These are phyloP conservation scores for Pachyuromys duprasi DNA, from an alignment of 2,797 vertebrate species.

Conservation along the genomic window DNA sequence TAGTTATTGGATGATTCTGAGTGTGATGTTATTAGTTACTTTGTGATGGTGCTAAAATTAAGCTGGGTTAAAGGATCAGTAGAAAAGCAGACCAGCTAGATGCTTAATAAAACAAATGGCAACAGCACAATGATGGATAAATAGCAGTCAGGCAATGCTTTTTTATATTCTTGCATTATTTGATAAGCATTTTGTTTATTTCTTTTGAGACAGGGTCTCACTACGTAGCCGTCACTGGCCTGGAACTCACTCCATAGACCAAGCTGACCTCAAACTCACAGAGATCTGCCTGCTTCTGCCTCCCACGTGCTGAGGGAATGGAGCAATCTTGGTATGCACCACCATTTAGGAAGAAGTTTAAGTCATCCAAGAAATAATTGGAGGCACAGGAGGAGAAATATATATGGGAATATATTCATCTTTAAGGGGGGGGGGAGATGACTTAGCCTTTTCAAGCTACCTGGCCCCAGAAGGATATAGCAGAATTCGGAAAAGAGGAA, in stretches of 20 bases:
- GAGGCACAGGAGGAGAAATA: background rate
- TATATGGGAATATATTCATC: background rate
- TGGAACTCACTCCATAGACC: background rate
- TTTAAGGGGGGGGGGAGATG: background rate
- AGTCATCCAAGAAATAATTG: background rate
- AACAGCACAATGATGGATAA: background rate
- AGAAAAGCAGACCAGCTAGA: background rate
- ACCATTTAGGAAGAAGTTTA: background rate
- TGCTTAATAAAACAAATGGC: background rate
- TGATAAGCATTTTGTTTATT: background rate
- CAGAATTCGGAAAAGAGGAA: background rate
- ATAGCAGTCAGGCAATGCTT: background rate
- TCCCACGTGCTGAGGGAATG: background rate
- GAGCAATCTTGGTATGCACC: no score
- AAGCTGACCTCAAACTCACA: background rate
- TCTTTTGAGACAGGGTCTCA: background rate
- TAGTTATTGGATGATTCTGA: background rate
- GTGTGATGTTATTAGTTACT: background rate
- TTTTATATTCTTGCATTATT: background rate
- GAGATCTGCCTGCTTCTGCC: background rate
- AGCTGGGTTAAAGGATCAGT: background rate
- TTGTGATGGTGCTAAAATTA: background rate
- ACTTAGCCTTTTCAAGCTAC: background rate
- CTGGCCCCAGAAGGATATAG: background rate
- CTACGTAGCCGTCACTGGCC: background rate